Conservation (phyloP, 2,888 invertebrate species). For the Aproaerema taeniolella region DNA sequence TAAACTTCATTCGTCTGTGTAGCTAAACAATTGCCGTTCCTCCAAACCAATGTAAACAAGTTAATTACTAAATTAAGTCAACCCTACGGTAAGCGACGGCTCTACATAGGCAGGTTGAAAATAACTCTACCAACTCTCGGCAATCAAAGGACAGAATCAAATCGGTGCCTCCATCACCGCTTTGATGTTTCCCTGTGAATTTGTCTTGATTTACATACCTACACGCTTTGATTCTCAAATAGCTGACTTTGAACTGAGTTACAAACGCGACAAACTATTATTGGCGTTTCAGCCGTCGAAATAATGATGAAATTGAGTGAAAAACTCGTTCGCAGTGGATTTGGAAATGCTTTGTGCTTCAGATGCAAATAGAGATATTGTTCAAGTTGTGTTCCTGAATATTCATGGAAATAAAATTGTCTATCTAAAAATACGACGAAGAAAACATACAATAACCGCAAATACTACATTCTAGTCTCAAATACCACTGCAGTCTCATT, state of each 20-base stretch:
- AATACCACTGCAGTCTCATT: too few species aligned
- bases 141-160: slow-evolving; percentile 67
- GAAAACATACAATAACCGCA: too few species aligned
- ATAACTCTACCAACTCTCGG: slow-evolving; percentile 52
- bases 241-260: slow-evolving; percentile 20
- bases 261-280: slow-evolving; percentile 9
- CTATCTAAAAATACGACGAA: too few species aligned
- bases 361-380: background rate
- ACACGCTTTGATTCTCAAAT: slow-evolving; percentile 19
- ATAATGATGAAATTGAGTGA: slow-evolving; percentile 5
- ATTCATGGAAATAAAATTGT: too few species aligned
- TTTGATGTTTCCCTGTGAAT: slow-evolving; percentile 64
- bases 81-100: background rate
- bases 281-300: slow-evolving; percentile 6
- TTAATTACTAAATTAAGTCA: too few species aligned
- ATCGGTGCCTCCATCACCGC: slow-evolving; percentile 41
- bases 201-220: slow-evolving; percentile 39
- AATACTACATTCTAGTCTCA: too few species aligned
- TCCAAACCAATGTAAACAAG: too few species aligned
- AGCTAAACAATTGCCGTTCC: too few species aligned
- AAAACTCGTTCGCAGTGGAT: background rate
- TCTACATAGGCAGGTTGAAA: slow-evolving; percentile 32
- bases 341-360: too few species aligned
- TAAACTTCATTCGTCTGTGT: too few species aligned
- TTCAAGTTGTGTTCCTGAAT: too few species aligned